A percentile compares a stretch with the other conserved stretches of the same genome.
phyloP scores from a whole-genome alignment of 2,797 vertebrate species.

The Pempheris klunzingeri region DNA sequence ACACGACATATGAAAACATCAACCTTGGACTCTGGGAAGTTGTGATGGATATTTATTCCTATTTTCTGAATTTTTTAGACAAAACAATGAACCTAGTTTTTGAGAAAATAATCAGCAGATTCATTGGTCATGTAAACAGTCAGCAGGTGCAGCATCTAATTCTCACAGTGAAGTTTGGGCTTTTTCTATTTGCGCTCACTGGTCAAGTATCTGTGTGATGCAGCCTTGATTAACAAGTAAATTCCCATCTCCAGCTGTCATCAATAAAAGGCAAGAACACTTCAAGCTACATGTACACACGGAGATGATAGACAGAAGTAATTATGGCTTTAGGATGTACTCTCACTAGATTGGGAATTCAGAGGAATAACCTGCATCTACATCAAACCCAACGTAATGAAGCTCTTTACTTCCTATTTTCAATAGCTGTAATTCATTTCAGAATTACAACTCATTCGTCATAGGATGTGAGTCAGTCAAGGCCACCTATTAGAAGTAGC shows the following conservation, averaged over 20 bases:
- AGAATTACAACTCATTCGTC: constrained; percentile 55
- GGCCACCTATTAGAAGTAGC: constrained; percentile 72
- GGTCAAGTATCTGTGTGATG: background rate
- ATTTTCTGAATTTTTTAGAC: background rate
- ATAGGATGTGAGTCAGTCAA: constrained; percentile 61
- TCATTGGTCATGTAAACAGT: background rate
- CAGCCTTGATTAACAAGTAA: background rate
- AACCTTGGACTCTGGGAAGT: background rate
- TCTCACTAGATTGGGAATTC: constrained; percentile 9
- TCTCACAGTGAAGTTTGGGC: background rate
- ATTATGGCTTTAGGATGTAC: background rate
- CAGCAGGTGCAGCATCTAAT: background rate
- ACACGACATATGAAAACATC: background rate
- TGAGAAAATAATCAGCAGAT: background rate
- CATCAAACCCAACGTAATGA: constrained; percentile 31
- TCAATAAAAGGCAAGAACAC: background rate
- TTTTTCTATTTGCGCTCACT: background rate
- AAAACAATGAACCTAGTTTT: background rate
- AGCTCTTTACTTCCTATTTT: constrained; percentile 43
- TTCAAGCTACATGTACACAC: background rate
- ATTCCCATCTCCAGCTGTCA: background rate
- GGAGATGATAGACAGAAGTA: background rate
- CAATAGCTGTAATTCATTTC: constrained; percentile 42
- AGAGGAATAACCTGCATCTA: constrained; percentile 34
- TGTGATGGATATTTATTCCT: background rate